phyloP scores from a whole-genome alignment of 2,113 vertebrate species.

The Tetraodon nigroviridis region DNA sequence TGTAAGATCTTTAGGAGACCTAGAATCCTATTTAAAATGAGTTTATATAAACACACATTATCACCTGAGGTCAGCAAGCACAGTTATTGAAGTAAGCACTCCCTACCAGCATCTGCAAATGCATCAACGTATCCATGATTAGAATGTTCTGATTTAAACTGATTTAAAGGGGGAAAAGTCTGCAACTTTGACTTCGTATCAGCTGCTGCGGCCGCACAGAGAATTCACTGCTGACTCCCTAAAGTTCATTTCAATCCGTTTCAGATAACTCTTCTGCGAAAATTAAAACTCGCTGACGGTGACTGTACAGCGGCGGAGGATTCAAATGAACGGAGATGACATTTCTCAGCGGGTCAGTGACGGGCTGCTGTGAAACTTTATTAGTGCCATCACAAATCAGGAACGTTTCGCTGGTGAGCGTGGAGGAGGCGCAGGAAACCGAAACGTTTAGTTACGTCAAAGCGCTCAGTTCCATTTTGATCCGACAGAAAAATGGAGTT shows the following conservation, averaged over 20 bases:
- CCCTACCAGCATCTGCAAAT: no score
- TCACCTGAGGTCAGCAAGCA: no score
- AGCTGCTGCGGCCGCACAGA: conserved; percentile 30
- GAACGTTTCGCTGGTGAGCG: conserved; percentile 1
- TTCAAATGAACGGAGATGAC: conserved; percentile 26
- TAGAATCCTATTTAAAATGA: conserved; percentile 18
- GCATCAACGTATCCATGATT: no score
- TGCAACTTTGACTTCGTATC: conserved; percentile 26
- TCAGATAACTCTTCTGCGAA: conserved; percentile 39
- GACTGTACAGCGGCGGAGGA: conserved; percentile 31
- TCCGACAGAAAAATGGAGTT: no score
- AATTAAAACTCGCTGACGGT: conserved; percentile 43
- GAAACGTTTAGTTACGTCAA: not conserved
- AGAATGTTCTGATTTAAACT: no score
- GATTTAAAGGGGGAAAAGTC: no score
- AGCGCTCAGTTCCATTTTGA: not conserved
- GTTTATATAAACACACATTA: conserved; percentile 6
- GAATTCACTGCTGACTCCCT: conserved; percentile 19
- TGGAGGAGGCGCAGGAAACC: not conserved
- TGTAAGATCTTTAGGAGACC: conserved; percentile 9
- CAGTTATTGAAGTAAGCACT: no score
- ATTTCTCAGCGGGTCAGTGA: conserved; percentile 11
- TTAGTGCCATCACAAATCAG: conserved; percentile 1
- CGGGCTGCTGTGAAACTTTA: conserved; percentile 19
- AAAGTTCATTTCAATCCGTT: conserved; percentile 38